phyloP scores from a whole-genome alignment of 2,888 invertebrate species.

The Parnassius smintheus region DNA sequence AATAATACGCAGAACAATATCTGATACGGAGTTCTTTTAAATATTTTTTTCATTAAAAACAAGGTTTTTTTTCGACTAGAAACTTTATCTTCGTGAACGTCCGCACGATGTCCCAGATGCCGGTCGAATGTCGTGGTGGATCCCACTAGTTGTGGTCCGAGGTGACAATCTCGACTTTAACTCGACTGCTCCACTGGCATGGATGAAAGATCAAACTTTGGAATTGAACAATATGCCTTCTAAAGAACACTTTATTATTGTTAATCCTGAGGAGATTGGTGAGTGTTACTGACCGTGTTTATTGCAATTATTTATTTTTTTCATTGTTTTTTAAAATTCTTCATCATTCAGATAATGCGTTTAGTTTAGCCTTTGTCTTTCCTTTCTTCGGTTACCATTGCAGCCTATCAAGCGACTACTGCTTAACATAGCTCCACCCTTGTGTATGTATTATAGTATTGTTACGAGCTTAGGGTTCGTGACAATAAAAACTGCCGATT shows the following conservation, averaged over 20 bases:
- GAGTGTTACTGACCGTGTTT: slow-evolving; percentile 33
- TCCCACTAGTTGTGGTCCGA: slow-evolving; percentile 84
- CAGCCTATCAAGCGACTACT: too few relatives aligned
- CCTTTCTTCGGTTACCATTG: too few relatives aligned
- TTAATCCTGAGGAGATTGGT: slow-evolving; percentile 93
- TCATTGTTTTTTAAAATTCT: too few relatives aligned
- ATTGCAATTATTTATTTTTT: neutral
- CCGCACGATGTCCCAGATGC: slow-evolving; percentile 87
- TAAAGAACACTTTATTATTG: slow-evolving; percentile 85
- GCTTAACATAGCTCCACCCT: too few relatives aligned
- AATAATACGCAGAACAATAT: too few relatives aligned
- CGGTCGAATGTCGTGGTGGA: slow-evolving; percentile 87
- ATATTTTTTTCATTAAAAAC: too few relatives aligned
- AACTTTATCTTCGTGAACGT: slow-evolving; percentile 86
- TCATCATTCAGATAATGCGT: too few relatives aligned
- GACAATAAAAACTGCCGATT: too few relatives aligned
- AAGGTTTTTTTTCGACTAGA: slow-evolving; percentile 51
- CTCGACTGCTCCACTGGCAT: slow-evolving; percentile 78
- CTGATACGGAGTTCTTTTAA: too few relatives aligned
- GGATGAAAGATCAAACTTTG: slow-evolving; percentile 84
- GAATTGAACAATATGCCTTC: slow-evolving; percentile 77
- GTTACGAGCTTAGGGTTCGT: too few relatives aligned
- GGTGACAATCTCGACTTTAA: slow-evolving; percentile 82
- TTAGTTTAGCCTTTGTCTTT: too few relatives aligned
- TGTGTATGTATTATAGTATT: too few relatives aligned